These are phyloP conservation scores for Drosophila littoralis DNA, from an alignment of 1,140 invertebrate species.

Conservation along the genomic window DNA sequence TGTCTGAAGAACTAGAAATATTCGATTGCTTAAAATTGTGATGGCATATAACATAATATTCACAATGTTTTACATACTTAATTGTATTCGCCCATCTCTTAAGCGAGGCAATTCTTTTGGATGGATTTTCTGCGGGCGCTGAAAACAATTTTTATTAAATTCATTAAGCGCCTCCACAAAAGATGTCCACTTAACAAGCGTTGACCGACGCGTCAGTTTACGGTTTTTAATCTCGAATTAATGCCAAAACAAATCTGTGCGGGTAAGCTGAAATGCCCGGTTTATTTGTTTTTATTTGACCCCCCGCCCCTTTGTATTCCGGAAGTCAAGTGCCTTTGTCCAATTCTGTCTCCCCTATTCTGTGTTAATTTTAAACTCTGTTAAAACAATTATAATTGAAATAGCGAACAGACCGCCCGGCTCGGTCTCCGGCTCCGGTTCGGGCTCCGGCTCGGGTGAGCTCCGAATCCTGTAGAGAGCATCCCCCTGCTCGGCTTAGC, in stretches of 20 bases:
- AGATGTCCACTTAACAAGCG: constrained; percentile 34
- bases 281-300: constrained; percentile 52
- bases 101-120: not conserved
- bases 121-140: constrained; percentile 6
- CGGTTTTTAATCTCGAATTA: constrained; percentile 65
- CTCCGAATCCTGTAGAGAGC: not conserved
- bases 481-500: not conserved
- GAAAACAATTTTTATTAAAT: constrained; percentile 17
- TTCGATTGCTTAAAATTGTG: no score
- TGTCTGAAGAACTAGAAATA: no score
- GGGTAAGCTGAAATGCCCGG: constrained; percentile 37
- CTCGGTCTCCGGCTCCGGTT: not conserved
- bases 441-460: no score
- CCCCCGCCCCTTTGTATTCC: constrained; percentile 19
- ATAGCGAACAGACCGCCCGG: constrained; percentile 1
- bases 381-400: constrained; percentile 76
- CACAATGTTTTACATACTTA: not conserved
- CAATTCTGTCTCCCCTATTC: constrained; percentile 50
- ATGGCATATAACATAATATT: not conserved
- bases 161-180: constrained; percentile 43
- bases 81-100: not conserved
- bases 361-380: constrained; percentile 58
- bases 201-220: constrained; percentile 27
- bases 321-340: constrained; percentile 52
- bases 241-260: constrained; percentile 68